phyloP scores from a whole-genome alignment of 2,888 invertebrate species.

The Diplazon laetatorius region DNA sequence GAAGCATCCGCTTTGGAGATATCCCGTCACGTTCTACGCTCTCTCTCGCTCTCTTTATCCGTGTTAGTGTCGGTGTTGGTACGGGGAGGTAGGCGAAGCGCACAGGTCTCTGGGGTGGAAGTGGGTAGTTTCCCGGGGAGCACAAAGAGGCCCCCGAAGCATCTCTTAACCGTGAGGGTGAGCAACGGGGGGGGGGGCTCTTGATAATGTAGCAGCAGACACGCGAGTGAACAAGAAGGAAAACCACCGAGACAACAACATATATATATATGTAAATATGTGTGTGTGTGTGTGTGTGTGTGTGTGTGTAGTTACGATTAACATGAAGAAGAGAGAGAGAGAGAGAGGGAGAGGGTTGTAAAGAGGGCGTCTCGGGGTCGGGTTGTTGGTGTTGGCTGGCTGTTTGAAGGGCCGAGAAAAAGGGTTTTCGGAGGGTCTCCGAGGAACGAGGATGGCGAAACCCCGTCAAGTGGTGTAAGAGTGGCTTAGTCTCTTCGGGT shows the following conservation, averaged over 20 bases:
- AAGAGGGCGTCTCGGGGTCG: slow-evolving; percentile 18
- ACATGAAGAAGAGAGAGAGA: background rate
- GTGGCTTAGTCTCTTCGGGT: slow-evolving; percentile 75
- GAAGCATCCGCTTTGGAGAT: slow-evolving; percentile 60
- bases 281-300: background rate
- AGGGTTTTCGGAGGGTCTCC: slow-evolving; percentile 44
- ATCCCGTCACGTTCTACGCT: slow-evolving; percentile 4
- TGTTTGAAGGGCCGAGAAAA: slow-evolving; percentile 46
- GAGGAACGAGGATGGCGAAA: slow-evolving; percentile 36
- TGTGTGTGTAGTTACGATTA: too few relatives aligned
- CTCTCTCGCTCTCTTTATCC: too few relatives aligned
- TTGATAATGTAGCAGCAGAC: slow-evolving; percentile 75
- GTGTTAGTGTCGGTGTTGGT: slow-evolving; percentile 40
- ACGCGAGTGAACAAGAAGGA: slow-evolving; percentile 48
- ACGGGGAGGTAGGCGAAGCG: slow-evolving; percentile 53
- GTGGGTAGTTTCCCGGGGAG: slow-evolving; percentile 61
- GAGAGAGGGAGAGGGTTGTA: slow-evolving; percentile 3
- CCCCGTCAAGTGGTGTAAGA: slow-evolving; percentile 66
- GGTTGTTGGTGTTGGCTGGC: slow-evolving; percentile 51
- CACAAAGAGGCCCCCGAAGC: slow-evolving; percentile 65
- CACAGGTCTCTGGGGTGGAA: slow-evolving; percentile 52
- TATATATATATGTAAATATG: slow-evolving; percentile 13
- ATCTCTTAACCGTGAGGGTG: slow-evolving; percentile 63
- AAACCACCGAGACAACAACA: slow-evolving; percentile 32
- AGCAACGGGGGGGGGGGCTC: slow-evolving; percentile 68